Evolutionary conservation across 2,113 vertebrate genomes (phyloP).

Genomic region (Phaetusa simplex): DNA sequence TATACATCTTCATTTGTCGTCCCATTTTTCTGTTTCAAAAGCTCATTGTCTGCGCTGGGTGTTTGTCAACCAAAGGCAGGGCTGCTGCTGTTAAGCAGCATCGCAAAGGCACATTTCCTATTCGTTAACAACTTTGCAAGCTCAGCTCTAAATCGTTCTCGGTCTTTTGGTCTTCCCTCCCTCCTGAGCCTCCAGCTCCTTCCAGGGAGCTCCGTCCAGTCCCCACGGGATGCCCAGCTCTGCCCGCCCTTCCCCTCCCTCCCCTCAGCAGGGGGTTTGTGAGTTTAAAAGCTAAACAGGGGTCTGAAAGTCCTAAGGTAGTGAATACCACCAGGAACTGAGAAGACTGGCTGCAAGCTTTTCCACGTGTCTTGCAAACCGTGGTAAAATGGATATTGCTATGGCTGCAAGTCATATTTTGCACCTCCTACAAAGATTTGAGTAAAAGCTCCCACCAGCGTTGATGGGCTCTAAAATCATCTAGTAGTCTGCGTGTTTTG

Average conservation of each 20-base stretch:
- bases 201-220: background rate
- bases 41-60: background rate
- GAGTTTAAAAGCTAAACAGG: background rate
- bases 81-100: background rate
- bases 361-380: background rate
- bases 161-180: background rate
- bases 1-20: accelerated
- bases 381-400: background rate
- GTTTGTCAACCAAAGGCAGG: background rate
- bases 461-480: background rate
- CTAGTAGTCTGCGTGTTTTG: background rate
- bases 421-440: background rate
- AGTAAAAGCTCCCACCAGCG: background rate
- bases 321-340: background rate
- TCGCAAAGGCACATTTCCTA: background rate
- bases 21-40: background rate
- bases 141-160: background rate
- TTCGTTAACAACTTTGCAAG: background rate
- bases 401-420: accelerated
- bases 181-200: background rate
- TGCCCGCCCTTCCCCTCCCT: background rate
- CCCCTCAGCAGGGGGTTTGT: background rate
- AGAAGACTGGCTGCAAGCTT: background rate
- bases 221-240: background rate
- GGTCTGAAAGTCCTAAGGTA: background rate